phyloP scores from a whole-genome alignment of 2,113 vertebrate species.

The Poeciliopsis retropinna region DNA sequence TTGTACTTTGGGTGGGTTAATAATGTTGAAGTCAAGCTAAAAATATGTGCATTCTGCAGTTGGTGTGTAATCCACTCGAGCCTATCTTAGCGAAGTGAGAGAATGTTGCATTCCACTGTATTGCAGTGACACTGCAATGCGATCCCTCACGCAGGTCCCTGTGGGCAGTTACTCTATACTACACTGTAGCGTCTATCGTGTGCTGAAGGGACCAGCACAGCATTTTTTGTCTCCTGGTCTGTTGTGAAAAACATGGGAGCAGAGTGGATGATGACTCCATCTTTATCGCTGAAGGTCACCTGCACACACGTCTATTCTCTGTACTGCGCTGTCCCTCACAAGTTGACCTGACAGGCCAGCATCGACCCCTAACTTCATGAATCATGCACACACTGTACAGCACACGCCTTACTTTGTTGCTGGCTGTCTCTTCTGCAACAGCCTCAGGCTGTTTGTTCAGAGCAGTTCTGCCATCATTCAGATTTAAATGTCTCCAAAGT shows the following conservation, averaged over 20 bases:
- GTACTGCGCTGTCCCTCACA: constrained; percentile 51
- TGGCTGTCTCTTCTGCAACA: constrained; percentile 24
- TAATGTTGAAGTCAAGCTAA: constrained; percentile 7
- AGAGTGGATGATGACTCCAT: constrained; percentile 62
- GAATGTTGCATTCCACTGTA: constrained; percentile 60
- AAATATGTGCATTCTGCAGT: not conserved
- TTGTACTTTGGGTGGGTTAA: not conserved
- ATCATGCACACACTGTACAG: constrained; percentile 57
- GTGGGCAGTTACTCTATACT: constrained; percentile 61
- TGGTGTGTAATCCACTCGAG: constrained; percentile 8
- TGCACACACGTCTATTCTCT: constrained; percentile 57
- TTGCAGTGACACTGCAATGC: constrained; percentile 75
- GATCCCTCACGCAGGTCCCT: constrained; percentile 65
- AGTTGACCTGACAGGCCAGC: constrained; percentile 64
- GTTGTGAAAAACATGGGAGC: constrained; percentile 60
- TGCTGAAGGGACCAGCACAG: constrained; percentile 65
- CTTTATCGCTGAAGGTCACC: constrained; percentile 73
- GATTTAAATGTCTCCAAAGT: not conserved
- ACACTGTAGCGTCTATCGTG: constrained; percentile 49
- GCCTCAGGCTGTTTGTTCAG: not conserved
- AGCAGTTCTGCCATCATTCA: not conserved
- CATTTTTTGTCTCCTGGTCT: constrained; percentile 56
- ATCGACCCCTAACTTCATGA: constrained; percentile 70
- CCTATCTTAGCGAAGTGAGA: constrained; percentile 25
- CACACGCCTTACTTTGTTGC: constrained; percentile 31